A percentile compares a stretch with the other conserved stretches of the same genome.
Conservation (phyloP, 2,113 vertebrate species). For the Urocynchramus pylzowi region DNA sequence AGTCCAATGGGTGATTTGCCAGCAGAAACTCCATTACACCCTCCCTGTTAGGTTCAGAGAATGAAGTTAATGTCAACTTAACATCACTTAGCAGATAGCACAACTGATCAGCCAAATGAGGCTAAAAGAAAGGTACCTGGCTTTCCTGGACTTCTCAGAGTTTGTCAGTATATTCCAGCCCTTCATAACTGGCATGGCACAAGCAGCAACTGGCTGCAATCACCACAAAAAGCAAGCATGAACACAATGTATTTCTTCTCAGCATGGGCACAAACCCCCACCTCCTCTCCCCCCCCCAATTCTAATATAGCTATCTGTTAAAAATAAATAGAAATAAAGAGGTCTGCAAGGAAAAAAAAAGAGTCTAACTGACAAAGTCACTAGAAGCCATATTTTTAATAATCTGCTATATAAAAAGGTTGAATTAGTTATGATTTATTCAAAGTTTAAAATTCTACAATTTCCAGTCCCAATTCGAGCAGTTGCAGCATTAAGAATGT, state of each 20-base stretch:
- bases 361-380: background rate
- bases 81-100: background rate
- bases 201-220: slow-evolving; percentile 91
- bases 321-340: background rate
- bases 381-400: background rate
- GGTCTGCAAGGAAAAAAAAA: background rate
- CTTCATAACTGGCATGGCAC: slow-evolving; percentile 98
- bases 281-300: background rate
- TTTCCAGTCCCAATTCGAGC: background rate
- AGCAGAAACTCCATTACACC: slow-evolving; percentile 96
- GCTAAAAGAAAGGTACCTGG: slow-evolving; percentile 77
- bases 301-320: background rate
- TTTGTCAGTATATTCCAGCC: slow-evolving; percentile 96
- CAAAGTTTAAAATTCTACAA: background rate
- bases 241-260: background rate
- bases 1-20: slow-evolving; percentile 93
- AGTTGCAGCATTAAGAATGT: background rate
- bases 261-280: background rate
- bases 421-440: background rate
- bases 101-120: background rate
- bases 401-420: background rate
- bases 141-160: slow-evolving; percentile 92
- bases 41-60: slow-evolving; percentile 77
- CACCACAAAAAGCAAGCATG: background rate
- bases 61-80: background rate